A percentile compares a stretch with the other conserved stretches of the same genome.
These are phyloP conservation scores for Agraylea sexmaculata DNA, from an alignment of 1,140 invertebrate species.

Conservation along the genomic window DNA sequence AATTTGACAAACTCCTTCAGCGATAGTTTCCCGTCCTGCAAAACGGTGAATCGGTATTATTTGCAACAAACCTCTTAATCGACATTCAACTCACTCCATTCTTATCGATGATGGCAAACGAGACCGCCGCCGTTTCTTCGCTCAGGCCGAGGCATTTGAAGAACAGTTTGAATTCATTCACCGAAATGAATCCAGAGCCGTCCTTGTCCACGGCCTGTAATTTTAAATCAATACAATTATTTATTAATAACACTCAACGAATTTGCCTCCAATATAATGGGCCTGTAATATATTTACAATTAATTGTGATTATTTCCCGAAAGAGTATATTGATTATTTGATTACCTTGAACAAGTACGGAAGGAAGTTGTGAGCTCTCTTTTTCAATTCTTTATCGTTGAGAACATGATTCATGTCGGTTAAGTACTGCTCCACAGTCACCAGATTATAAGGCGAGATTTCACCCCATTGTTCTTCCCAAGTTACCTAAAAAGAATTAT, in stretches of 20 bases:
- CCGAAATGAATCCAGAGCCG: conserved; percentile 60
- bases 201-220: conserved; percentile 70
- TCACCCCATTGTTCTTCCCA: conserved; percentile 79
- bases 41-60: too few relatives aligned
- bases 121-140: conserved; percentile 58
- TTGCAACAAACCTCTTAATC: too few relatives aligned
- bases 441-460: conserved; percentile 64
- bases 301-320: neutral
- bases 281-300: neutral
- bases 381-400: conserved; percentile 58
- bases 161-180: conserved; percentile 72
- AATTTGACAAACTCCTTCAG: conserved; percentile 66
- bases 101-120: conserved; percentile 64
- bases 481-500: conserved; percentile 43
- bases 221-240: conserved; percentile 10
- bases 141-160: conserved; percentile 64
- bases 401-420: conserved; percentile 69
- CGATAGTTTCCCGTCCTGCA: conserved; percentile 58
- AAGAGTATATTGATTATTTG: neutral
- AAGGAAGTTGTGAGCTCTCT: conserved; percentile 60
- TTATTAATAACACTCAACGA: neutral
- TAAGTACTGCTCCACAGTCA: conserved; percentile 67
- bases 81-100: conserved; percentile 50
- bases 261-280: neutral
- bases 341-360: conserved; percentile 66